A percentile compares a stretch with the other conserved stretches of the same genome.
phyloP scores from a whole-genome alignment of 2,797 vertebrate genomes.

The Coranthus polyacanthus region DNA sequence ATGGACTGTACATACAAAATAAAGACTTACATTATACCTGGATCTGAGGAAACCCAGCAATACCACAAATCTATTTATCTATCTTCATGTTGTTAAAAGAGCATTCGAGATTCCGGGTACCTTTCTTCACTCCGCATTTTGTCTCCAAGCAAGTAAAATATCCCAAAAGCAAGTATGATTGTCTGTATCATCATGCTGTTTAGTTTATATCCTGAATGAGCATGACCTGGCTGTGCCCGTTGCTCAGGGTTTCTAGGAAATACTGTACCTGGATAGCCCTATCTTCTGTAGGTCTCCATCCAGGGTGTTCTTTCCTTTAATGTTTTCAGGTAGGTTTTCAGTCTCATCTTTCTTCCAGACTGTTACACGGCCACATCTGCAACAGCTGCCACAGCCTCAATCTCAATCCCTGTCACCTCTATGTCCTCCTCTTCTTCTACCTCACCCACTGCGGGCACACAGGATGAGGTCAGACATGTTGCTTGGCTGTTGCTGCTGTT shows the following conservation, averaged over 20 bases:
- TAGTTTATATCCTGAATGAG: conserved; percentile 64
- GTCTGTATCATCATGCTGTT: conserved; percentile 49
- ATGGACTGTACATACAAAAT: conserved; percentile 64
- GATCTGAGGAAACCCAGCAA: conserved; percentile 59
- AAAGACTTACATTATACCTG: conserved; percentile 64
- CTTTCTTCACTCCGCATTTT: conserved; percentile 23
- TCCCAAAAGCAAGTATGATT: conserved; percentile 63
- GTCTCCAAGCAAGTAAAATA: conserved; percentile 37
- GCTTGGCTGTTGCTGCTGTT: conserved; percentile 74
- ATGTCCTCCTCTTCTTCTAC: conserved; percentile 66
- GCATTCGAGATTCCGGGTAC: conserved; percentile 29
- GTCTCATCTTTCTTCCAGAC: conserved; percentile 16
- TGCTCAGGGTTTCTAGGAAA: conserved; percentile 44
- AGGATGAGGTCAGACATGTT: conserved; percentile 64
- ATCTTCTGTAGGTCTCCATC: conserved; percentile 40
- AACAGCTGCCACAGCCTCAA: conserved; percentile 61
- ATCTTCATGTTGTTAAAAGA: conserved; percentile 52
- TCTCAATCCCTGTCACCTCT: conserved; percentile 68
- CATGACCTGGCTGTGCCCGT: conserved; percentile 38
- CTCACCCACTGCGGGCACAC: conserved; percentile 73
- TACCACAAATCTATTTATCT: conserved; percentile 55
- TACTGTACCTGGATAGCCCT: conserved; percentile 43
- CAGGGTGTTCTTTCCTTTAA: conserved; percentile 34
- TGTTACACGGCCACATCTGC: conserved; percentile 71
- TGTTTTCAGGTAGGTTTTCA: not conserved